A percentile compares a stretch with the other conserved stretches of the same genome.
phyloP scores from a whole-genome alignment of 2,113 vertebrate species.

The Carlito syrichta region DNA sequence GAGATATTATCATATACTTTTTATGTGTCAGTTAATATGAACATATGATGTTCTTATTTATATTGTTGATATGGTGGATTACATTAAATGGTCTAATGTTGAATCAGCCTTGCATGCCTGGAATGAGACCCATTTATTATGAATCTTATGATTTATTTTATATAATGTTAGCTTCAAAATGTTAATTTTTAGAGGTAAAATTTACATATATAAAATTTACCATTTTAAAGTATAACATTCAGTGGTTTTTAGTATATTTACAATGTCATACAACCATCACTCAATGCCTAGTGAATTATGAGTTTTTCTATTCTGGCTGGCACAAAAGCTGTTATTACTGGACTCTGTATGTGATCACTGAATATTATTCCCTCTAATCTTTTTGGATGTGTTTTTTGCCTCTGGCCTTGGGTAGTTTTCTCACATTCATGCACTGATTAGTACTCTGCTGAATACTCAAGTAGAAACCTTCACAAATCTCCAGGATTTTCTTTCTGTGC shows the following conservation, averaged over 20 bases:
- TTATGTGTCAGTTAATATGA: not conserved
- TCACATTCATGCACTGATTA: not conserved
- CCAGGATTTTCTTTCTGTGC: not conserved
- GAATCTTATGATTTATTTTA: not conserved
- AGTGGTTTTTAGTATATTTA: not conserved
- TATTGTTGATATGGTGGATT: not conserved
- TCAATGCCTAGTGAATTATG: not conserved
- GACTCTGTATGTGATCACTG: not conserved
- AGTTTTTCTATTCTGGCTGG: not conserved
- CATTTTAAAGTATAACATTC: not conserved
- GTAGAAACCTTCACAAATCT: not conserved
- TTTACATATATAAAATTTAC: not conserved
- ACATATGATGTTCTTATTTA: not conserved
- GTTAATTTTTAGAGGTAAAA: not conserved
- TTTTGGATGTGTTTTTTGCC: not conserved
- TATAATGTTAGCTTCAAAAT: not conserved
- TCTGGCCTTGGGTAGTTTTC: not conserved
- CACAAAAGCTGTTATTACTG: not conserved
- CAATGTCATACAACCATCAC: not conserved
- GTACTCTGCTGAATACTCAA: not conserved
- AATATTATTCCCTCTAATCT: not conserved
- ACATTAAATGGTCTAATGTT: not conserved
- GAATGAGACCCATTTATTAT: not conserved
- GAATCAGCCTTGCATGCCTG: not conserved
- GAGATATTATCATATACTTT: not conserved